Evolutionary conservation across 2,797 vertebrate genomes (phyloP).

Genomic region (Meda fulgida): DNA sequence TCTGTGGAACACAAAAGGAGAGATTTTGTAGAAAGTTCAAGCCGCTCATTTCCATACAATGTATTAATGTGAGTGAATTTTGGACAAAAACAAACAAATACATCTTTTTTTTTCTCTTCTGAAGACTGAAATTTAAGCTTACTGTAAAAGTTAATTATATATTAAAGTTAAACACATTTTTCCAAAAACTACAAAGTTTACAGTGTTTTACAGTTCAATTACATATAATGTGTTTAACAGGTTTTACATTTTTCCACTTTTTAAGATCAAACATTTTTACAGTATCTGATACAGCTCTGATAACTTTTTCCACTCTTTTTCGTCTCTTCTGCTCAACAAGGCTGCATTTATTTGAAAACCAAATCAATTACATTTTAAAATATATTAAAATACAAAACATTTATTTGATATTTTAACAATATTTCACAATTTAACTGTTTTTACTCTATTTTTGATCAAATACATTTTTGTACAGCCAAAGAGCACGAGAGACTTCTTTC

Average conservation of each 20-base stretch:
- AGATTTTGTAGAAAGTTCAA: not conserved
- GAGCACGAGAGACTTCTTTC: not conserved
- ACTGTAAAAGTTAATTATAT: too few species aligned
- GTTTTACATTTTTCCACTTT: not conserved
- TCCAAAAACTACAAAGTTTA: not conserved
- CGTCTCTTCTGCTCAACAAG: not conserved
- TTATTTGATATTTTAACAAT: not conserved
- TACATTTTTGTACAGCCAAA: not conserved
- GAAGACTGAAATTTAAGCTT: not conserved
- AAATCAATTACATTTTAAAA: not conserved
- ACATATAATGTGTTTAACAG: not conserved
- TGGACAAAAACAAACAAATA: not conserved
- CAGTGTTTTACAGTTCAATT: not conserved
- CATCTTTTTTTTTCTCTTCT: not conserved
- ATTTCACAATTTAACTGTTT: not conserved
- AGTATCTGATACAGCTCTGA: not conserved
- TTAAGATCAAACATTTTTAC: too few species aligned
- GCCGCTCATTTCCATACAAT: not conserved
- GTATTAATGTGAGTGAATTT: not conserved
- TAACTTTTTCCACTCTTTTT: not conserved
- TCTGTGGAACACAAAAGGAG: not conserved
- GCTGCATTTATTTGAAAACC: not conserved
- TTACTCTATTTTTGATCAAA: not conserved
- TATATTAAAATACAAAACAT: not conserved
- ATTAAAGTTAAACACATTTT: too few species aligned